A percentile compares a stretch with the other conserved stretches of the same genome.
Conservation (phyloP, 23 tunicate genomes). For the Ciona savignyi region DNA sequence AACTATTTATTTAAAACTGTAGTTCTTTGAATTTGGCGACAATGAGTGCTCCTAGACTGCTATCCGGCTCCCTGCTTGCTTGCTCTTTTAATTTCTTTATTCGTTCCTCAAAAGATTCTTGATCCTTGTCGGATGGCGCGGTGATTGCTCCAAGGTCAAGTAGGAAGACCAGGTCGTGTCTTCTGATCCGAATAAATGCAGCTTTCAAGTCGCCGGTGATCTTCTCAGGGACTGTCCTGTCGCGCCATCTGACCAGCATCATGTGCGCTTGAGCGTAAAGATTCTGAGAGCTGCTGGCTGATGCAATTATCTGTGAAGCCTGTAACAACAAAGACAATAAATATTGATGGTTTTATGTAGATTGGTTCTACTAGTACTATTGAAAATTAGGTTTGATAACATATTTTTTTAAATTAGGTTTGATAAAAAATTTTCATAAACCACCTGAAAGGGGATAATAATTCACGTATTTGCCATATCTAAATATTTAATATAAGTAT, state of each 20-base stretch:
- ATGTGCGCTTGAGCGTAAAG: constrained; percentile 82
- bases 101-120: constrained; percentile 19
- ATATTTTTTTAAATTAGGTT: background rate
- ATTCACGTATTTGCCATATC: too few relatives aligned
- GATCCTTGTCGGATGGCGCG: constrained; percentile 8
- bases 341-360: too few relatives aligned
- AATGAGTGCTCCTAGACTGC: constrained; percentile 5
- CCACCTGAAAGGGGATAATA: too few relatives aligned
- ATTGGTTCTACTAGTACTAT: too few relatives aligned
- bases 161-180: constrained; percentile 76
- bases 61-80: background rate
- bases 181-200: constrained; percentile 65
- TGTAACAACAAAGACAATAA: constrained; percentile 1
- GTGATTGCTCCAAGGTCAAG: constrained; percentile 62
- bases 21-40: constrained; percentile 19
- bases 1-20: constrained; percentile 1
- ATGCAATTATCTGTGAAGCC: constrained; percentile 86
- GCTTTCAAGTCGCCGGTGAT: constrained; percentile 37
- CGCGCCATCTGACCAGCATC: constrained; percentile 64
- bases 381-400: background rate
- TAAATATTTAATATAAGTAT: too few relatives aligned
- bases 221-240: constrained; percentile 41
- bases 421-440: too few relatives aligned
- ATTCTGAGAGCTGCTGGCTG: constrained; percentile 87
- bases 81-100: constrained; percentile 18